Evolutionary conservation across 2,888 invertebrate genomes (phyloP), one percentile per base, ranked within the genome.

Genomic region (Tigriopus californicus): DNA sequence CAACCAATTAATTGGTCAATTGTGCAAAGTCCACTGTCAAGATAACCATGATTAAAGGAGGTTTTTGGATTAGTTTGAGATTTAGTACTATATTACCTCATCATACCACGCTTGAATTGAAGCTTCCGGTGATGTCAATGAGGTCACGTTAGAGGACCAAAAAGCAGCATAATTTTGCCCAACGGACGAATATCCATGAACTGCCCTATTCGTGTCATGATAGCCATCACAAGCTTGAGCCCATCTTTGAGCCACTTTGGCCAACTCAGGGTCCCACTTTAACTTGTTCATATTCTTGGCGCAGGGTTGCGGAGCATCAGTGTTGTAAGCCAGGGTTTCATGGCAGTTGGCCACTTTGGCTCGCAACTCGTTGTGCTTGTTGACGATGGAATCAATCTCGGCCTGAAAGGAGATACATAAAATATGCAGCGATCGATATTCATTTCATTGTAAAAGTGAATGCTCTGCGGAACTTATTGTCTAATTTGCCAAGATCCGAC

Each of bases 201-300:
- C 33, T 4, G 12, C 1, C 4, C 52, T 6, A 22, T 52, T 20
- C 33, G n/a, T n/a, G 33, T 52, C 22, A 20, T 52, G 22, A 4
- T n/a, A 24, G 10, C 5, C 5, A 10, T 20, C 8, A 52, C 52
- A 52, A 20, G 22, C 25, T 24, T 25, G 22, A 52, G 52, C 52
- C 52, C 52, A 52, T 33, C 22, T 52, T 52, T 52, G 52, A 18
- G 52, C 52, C 13, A 24, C 33, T 8, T 8, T n/a, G 22, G 52
- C 52, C 24, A 52, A 13, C 25, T 52, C 22, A 11, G 18, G 12
- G n/a, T 52, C 52, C 22, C 52, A 52, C 2, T 1, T 25, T 11
- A 52, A 13, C 4, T 24, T 52, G n/a, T 25, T 20, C 22, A 52
- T 52, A 52, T 52, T 52, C 15, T 13, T 1, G 1, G 52, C 52